Percentiles rank a stretch among this genome's conserved stretches.
phyloP scores from a whole-genome alignment of 2,888 invertebrate genomes.

The Nomada hirtipes region DNA sequence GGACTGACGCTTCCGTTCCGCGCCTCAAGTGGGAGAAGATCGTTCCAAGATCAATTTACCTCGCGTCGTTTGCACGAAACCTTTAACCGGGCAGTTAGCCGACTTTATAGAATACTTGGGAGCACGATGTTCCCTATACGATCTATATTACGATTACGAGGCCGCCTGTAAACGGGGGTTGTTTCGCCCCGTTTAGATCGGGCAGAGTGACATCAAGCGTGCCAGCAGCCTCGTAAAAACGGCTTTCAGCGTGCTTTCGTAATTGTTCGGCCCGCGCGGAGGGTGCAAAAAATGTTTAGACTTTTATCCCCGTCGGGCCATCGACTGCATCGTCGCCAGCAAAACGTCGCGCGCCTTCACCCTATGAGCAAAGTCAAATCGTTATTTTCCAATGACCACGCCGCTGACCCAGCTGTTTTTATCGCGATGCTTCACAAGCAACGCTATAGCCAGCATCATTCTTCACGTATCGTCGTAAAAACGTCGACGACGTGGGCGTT shows the following conservation, averaged over 20 bases:
- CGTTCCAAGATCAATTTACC: conserved; percentile 55
- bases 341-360: not conserved
- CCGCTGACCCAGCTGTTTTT: conserved; percentile 49
- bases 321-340: too few species aligned
- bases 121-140: conserved; percentile 41
- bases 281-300: conserved; percentile 54
- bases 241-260: conserved; percentile 48
- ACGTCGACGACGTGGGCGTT: not conserved
- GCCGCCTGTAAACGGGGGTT: conserved; percentile 17
- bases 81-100: conserved; percentile 50
- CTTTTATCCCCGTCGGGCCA: conserved; percentile 42
- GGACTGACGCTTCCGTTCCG: conserved; percentile 19
- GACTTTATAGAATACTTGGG: conserved; percentile 62
- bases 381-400: conserved; percentile 51
- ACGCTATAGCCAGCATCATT: conserved; percentile 20
- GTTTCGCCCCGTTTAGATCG: conserved; percentile 12
- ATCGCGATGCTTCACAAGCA: conserved; percentile 42
- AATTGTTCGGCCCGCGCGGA: conserved; percentile 55
- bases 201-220: too few species aligned
- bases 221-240: conserved; percentile 42
- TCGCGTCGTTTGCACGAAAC: conserved; percentile 49
- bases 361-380: conserved; percentile 46
- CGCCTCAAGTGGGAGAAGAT: conserved; percentile 5
- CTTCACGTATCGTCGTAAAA: conserved; percentile 15
- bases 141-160: conserved; percentile 62